Conservation (phyloP, 2,888 invertebrate genomes). For the Agriotes lineatus region DNA sequence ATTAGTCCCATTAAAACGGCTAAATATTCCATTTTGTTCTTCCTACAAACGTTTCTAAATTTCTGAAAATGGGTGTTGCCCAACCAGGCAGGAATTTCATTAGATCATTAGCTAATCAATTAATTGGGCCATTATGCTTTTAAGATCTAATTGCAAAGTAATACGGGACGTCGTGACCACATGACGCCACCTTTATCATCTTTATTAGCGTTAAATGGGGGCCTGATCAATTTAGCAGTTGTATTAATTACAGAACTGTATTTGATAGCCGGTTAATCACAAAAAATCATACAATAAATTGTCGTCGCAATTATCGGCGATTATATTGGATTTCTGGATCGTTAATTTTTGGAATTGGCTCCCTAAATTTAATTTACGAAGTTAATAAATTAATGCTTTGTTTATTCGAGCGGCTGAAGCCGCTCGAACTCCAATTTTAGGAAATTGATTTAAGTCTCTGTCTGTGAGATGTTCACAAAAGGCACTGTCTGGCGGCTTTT, state of each 20-base stretch:
- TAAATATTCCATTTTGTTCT: no score
- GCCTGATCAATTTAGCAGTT: slow-evolving; percentile 46
- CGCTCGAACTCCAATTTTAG: no score
- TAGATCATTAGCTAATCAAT: slow-evolving; percentile 18
- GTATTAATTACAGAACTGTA: slow-evolving; percentile 51
- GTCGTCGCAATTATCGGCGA: slow-evolving; percentile 48
- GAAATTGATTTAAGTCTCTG: no score
- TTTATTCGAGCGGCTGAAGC: slow-evolving; percentile 17
- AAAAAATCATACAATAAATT: slow-evolving; percentile 52
- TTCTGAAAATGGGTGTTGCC: background rate
- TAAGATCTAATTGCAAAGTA: slow-evolving; percentile 39
- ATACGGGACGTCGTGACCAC: slow-evolving; percentile 45
- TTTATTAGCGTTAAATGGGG: slow-evolving; percentile 48
- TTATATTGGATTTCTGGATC: slow-evolving; percentile 51
- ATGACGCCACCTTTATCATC: slow-evolving; percentile 48
- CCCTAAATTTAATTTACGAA: slow-evolving; percentile 37
- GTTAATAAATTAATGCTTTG: slow-evolving; percentile 35
- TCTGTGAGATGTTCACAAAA: no score
- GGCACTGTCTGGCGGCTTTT: no score
- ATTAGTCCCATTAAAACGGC: no score
- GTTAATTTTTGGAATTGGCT: slow-evolving; percentile 49
- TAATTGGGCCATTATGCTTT: slow-evolving; percentile 24
- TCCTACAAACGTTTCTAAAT: background rate
- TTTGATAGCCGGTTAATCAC: slow-evolving; percentile 51
- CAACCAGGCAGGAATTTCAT: background rate